phyloP scores from a whole-genome alignment of 2,888 invertebrate genomes.

The Uropetala carovei region DNA sequence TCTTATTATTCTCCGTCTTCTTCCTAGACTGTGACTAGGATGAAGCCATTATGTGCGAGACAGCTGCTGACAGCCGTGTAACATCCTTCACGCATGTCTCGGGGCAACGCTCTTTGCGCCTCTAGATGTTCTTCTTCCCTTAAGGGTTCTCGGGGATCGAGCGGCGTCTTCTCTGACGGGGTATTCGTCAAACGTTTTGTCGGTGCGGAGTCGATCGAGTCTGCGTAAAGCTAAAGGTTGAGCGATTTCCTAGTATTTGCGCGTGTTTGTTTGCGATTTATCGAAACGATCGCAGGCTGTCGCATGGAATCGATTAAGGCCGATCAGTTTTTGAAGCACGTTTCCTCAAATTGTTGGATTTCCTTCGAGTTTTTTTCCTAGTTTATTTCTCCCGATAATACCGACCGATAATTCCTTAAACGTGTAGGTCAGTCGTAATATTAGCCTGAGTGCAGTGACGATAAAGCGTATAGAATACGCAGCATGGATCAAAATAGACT shows the following conservation, averaged over 20 bases:
- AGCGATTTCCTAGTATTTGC: background rate
- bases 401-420: too few species aligned
- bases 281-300: background rate
- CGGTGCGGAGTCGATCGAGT: conserved; percentile 27
- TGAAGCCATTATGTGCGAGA: background rate
- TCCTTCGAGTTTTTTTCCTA: conserved; percentile 7
- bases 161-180: background rate
- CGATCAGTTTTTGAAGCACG: background rate
- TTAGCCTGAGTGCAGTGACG: too few species aligned
- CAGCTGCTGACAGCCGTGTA: background rate
- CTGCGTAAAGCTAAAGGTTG: background rate
- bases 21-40: background rate
- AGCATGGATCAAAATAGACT: too few species aligned
- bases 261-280: background rate
- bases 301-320: background rate
- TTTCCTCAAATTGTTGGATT: background rate
- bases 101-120: too few species aligned
- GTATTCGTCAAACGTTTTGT: background rate
- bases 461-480: too few species aligned
- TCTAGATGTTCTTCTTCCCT: too few species aligned
- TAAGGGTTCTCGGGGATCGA: too few species aligned
- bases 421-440: too few species aligned
- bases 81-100: background rate
- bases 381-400: too few species aligned
- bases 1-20: background rate